Evolutionary conservation across 2,113 vertebrate species (phyloP), one percentile per base, ranked within the genome.

Genomic region (Limnothrissa miodon): DNA sequence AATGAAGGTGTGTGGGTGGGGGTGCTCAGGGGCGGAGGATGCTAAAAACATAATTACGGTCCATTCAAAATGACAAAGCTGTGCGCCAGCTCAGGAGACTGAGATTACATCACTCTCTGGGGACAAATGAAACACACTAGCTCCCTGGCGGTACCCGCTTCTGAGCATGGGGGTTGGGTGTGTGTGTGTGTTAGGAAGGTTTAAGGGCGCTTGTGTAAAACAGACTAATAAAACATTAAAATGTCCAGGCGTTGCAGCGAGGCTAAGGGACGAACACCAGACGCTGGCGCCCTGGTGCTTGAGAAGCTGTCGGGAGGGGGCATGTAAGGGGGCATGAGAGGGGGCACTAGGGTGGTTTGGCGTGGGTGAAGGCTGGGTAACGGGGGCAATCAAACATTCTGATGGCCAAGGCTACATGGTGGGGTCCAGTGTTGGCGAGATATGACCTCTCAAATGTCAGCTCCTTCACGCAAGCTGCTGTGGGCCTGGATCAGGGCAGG

Each of bases 51-150:
- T 78, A 36, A 62, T 56, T 45, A 21, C 29, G 44, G 62, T 1
- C 23, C 48, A 48, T 83, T 8, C 17, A 53, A 83, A 44, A 78
- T 66, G 83, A 81, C 83, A 81, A 42, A 66, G 19, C 19, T 13
- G 29, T 15, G 45, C 19, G 39, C 45, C 45, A 29, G 59, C 44
- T 44, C 25, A 29, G 59, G n/a, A 29, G 80, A 66, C 46, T n/a
- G 44, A n/a, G 62, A 17, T 81, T 66, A 81, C 56, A 66, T 62
- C 39, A 36, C 10, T 44, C 80, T 62, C 56, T 56, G 4, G 53
- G 83, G 21, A 78, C 78, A 81, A 81, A 81, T 78, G 10, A 33
- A 36, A 66, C 59, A 56, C 59, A 29, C 1, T n/a, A 29, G 59
- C 7, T 48, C 15, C 15, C 51, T 19, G 51, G 51, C 4, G 21